These are phyloP conservation scores for Ceyx margarethae DNA, from an alignment of 2,113 vertebrate genomes.

Conservation along the genomic window DNA sequence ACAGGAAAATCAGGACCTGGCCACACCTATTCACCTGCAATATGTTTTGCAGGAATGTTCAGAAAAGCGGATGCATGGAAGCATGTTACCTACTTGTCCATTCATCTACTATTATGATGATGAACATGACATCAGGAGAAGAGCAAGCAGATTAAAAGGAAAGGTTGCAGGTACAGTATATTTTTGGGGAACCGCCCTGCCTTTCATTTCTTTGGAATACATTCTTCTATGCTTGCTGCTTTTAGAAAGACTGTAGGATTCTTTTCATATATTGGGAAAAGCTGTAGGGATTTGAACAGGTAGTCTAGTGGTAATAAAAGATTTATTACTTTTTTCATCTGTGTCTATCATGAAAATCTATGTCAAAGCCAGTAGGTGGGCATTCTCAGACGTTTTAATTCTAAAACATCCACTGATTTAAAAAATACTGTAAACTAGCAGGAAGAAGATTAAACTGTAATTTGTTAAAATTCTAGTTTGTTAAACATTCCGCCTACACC, in stretches of 20 bases:
- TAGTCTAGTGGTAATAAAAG: background rate
- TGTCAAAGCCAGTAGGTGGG: too few relatives aligned
- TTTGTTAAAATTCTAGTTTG: too few relatives aligned
- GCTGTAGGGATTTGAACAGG: background rate
- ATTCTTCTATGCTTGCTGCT: background rate
- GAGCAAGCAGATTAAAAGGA: constrained; percentile 65
- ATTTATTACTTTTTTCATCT: background rate
- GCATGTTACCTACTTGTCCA: constrained; percentile 69
- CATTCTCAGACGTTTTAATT: too few relatives aligned
- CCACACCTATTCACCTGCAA: background rate
- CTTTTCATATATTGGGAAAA: background rate
- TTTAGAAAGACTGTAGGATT: background rate
- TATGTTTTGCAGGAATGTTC: constrained; percentile 78
- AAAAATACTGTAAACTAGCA: too few relatives aligned
- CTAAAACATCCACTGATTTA: too few relatives aligned
- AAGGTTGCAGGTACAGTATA: constrained; percentile 73
- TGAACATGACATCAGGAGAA: constrained; percentile 63
- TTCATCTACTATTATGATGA: constrained; percentile 77
- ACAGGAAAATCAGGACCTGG: background rate
- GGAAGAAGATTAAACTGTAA: too few relatives aligned
- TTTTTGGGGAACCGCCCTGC: background rate
- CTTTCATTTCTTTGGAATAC: background rate
- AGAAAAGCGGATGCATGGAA: constrained; percentile 72
- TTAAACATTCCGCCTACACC: too few relatives aligned
- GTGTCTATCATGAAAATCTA: too few relatives aligned